Evolutionary conservation across 2,113 vertebrate genomes (phyloP).

Genomic region (Pelmatolapia mariae): DNA sequence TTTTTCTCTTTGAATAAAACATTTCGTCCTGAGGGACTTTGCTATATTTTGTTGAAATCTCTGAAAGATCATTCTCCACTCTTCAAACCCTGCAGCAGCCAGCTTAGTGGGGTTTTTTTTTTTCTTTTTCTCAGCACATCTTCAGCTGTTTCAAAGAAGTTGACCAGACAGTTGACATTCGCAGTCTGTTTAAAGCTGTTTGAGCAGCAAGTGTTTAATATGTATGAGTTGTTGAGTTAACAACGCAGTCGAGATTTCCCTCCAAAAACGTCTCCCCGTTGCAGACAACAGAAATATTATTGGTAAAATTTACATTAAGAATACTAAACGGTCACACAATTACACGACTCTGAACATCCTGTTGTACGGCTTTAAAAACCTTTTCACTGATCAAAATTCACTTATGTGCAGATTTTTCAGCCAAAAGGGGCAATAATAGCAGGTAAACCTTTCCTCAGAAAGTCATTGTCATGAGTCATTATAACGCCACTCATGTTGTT

Average conservation of each 20-base stretch:
- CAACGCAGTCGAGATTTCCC: not conserved
- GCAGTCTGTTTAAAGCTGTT: not conserved
- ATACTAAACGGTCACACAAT: not conserved
- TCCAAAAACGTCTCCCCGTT: not conserved
- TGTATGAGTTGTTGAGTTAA: not conserved
- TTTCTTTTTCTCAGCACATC: not conserved
- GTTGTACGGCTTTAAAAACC: not conserved
- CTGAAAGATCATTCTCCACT: constrained; percentile 35
- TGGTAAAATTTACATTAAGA: not conserved
- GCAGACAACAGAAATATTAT: not conserved
- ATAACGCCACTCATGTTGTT: not conserved
- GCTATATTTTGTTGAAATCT: constrained; percentile 41
- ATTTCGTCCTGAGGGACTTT: constrained; percentile 30
- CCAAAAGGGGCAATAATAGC: not conserved
- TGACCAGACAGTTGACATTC: not conserved
- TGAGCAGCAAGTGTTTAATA: constrained; percentile 2
- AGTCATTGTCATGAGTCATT: not conserved
- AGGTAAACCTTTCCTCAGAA: not conserved
- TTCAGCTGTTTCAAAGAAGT: constrained; percentile 29
- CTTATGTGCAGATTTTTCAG: not conserved
- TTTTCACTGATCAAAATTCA: not conserved
- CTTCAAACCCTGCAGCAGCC: constrained; percentile 17
- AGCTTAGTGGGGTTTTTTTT: not conserved
- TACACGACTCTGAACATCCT: not conserved
- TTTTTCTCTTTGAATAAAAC: constrained; percentile 59